A percentile compares a stretch with the other conserved stretches of the same genome.
Conservation (phyloP, 2,797 vertebrate genomes). For the Lagorchestes hirsutus region DNA sequence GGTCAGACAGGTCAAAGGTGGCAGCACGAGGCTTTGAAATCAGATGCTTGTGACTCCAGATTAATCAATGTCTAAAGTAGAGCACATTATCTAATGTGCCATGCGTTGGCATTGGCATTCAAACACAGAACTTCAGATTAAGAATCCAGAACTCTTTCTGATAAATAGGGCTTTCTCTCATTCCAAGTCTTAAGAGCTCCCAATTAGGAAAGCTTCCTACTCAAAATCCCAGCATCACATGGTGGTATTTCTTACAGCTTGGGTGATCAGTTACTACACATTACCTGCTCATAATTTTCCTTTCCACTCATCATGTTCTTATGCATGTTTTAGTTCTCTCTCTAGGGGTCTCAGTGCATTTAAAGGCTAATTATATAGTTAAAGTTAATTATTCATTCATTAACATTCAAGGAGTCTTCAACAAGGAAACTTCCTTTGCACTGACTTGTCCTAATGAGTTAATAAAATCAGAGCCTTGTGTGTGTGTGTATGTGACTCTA, state of each 20-base stretch:
- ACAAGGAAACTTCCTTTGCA: constrained; percentile 53
- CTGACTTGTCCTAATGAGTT: constrained; percentile 67
- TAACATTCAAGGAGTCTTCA: constrained; percentile 77
- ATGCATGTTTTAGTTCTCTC: constrained; percentile 68
- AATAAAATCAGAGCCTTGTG: constrained; percentile 55
- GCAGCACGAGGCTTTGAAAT: not conserved
- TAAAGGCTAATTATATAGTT: constrained; percentile 79
- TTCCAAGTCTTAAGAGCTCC: not conserved
- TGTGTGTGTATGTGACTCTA: constrained; percentile 18
- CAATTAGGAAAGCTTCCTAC: not conserved
- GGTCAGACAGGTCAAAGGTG: not conserved
- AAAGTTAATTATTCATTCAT: constrained; percentile 80
- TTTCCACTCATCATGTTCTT: constrained; percentile 71
- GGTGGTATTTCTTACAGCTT: not conserved
- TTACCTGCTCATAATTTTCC: constrained; percentile 63
- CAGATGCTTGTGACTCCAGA: not conserved
- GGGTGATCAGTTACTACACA: constrained; percentile 14
- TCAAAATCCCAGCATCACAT: not conserved
- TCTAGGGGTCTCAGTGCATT: constrained; percentile 68
- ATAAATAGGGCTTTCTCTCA: not conserved
- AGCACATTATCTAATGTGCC: not conserved
- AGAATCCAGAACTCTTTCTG: not conserved
- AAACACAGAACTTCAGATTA: not conserved
- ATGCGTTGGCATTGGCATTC: not conserved
- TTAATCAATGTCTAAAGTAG: not conserved